A percentile compares a stretch with the other conserved stretches of the same genome.
Evolutionary conservation across 2,888 invertebrate species (phyloP).

Genomic region (Macrophya annulata): DNA sequence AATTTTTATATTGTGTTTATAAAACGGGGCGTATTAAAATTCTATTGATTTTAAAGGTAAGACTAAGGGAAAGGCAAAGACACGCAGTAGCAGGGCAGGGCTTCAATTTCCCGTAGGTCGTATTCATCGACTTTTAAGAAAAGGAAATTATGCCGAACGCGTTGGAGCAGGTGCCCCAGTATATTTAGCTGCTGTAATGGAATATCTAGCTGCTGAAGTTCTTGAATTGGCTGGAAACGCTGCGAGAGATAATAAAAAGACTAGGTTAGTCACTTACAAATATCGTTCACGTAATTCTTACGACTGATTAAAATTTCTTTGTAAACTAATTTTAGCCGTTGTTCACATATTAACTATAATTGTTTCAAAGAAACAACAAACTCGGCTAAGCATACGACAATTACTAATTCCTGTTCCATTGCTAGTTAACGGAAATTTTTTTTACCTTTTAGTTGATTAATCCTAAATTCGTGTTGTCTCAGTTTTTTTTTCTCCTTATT

Average conservation of each 20-base stretch:
- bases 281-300: not conserved
- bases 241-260: conserved; percentile 85
- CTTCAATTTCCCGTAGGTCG: conserved; percentile 82
- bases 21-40: conserved; percentile 43
- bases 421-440: not conserved
- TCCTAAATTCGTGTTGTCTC: not conserved
- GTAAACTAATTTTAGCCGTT: not conserved
- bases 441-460: not conserved
- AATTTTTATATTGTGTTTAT: not conserved
- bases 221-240: conserved; percentile 85
- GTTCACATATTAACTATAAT: not conserved
- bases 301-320: not conserved
- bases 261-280: conserved; percentile 75
- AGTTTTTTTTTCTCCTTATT: not conserved
- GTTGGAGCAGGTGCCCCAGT: conserved; percentile 82
- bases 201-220: conserved; percentile 86
- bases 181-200: conserved; percentile 83
- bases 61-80: conserved; percentile 73
- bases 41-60: conserved; percentile 65
- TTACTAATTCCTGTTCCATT: not conserved
- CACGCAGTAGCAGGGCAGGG: conserved; percentile 81
- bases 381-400: not conserved
- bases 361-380: not conserved
- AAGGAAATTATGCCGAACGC: conserved; percentile 84
- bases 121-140: conserved; percentile 82